Conservation (phyloP, 2,888 invertebrate genomes). For the Melipona beecheii region DNA sequence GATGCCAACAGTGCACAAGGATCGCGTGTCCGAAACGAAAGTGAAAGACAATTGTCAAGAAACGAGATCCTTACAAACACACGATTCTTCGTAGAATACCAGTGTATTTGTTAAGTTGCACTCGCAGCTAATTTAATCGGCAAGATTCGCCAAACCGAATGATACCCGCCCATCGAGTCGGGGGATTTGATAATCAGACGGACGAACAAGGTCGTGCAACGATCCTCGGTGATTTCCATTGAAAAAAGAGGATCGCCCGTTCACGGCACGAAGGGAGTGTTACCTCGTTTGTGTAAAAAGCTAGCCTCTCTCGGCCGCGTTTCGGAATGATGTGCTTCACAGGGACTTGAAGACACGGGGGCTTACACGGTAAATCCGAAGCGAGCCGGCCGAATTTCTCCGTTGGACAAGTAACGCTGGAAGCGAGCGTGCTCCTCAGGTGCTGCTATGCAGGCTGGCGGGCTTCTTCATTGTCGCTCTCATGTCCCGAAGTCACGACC, state of each 20-base stretch:
- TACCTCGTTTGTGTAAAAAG: slow-evolving; percentile 55
- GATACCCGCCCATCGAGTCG: not conserved
- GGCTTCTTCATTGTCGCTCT: slow-evolving; percentile 69
- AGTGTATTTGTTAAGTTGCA: slow-evolving; percentile 22
- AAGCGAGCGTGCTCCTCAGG: slow-evolving; percentile 58
- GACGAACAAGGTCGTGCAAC: slow-evolving; percentile 5
- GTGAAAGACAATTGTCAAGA: slow-evolving; percentile 5
- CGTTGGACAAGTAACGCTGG: slow-evolving; percentile 37
- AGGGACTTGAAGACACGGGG: slow-evolving; percentile 15
- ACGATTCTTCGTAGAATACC: slow-evolving; percentile 8
- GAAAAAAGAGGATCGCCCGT: slow-evolving; percentile 36
- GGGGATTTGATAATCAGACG: slow-evolving; percentile 3
- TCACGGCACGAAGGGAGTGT: slow-evolving; percentile 51
- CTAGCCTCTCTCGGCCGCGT: slow-evolving; percentile 40
- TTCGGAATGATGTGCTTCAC: slow-evolving; percentile 33
- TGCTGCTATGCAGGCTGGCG: slow-evolving; percentile 54
- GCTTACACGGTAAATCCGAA: slow-evolving; percentile 28
- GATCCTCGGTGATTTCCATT: slow-evolving; percentile 29
- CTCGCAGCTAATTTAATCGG: slow-evolving; percentile 14
- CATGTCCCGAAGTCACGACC: slow-evolving; percentile 69
- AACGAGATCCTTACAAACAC: slow-evolving; percentile 29
- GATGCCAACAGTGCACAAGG: not conserved
- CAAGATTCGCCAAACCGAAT: slow-evolving; percentile 1
- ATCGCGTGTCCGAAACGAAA: not conserved
- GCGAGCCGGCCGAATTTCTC: slow-evolving; percentile 37